phyloP scores from a whole-genome alignment of 2,113 vertebrate species.

The Eupsittula cactorum region DNA sequence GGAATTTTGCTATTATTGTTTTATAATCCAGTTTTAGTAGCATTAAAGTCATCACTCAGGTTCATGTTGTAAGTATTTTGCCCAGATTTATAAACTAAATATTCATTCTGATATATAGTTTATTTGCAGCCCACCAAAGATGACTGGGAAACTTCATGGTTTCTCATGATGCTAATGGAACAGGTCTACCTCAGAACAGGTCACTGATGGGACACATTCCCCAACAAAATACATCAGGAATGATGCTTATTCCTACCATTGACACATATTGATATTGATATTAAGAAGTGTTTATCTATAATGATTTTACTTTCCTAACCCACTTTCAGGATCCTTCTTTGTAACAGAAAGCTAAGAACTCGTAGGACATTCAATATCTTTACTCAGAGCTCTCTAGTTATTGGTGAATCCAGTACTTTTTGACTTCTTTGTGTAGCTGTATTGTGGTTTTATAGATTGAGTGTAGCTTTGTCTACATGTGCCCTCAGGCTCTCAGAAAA shows the following conservation, averaged over 20 bases:
- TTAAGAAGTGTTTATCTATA: background rate
- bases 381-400: background rate
- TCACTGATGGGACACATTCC: background rate
- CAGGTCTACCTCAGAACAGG: background rate
- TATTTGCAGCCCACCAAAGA: background rate
- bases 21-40: background rate
- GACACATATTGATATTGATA: background rate
- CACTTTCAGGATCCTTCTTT: background rate
- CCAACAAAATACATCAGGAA: background rate
- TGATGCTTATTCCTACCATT: background rate
- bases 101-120: background rate
- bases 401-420: background rate
- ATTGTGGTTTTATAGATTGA: constrained; percentile 28
- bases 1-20: background rate
- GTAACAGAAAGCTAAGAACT: background rate
- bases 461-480: background rate
- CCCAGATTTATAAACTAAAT: background rate
- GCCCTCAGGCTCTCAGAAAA: background rate
- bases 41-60: background rate
- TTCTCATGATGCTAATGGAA: background rate
- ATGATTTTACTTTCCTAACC: background rate
- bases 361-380: background rate
- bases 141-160: background rate
- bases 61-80: background rate
- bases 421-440: constrained; percentile 23